Evolutionary conservation across 1,140 invertebrate genomes (phyloP).

Genomic region (Drosophila gunungcola): DNA sequence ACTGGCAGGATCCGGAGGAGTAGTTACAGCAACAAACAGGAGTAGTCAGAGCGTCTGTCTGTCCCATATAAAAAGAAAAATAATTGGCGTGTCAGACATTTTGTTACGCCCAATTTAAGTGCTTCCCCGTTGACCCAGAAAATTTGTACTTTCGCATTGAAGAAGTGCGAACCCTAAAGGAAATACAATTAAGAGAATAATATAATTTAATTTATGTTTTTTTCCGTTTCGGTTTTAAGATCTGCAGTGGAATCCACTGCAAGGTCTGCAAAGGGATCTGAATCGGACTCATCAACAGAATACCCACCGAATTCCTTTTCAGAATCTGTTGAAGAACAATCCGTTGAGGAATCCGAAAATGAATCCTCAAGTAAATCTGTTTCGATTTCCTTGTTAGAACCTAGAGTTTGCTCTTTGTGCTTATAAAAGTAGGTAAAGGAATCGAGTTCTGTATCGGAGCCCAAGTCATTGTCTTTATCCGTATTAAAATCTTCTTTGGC

Average conservation of each 20-base stretch:
- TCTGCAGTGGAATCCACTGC: not conserved
- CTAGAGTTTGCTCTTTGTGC: too few relatives aligned
- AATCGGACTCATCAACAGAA: not conserved
- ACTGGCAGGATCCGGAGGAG: constrained; percentile 19
- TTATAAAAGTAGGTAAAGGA: too few relatives aligned
- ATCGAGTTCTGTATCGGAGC: too few relatives aligned
- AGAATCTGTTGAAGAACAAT: not conserved
- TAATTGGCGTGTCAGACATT: constrained; percentile 81
- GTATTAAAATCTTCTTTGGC: too few relatives aligned
- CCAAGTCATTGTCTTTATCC: too few relatives aligned
- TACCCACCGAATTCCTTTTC: too few relatives aligned
- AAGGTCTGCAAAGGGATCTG: not conserved
- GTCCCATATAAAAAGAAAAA: constrained; percentile 75
- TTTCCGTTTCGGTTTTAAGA: not conserved
- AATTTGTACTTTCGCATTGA: constrained; percentile 15
- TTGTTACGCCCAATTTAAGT: constrained; percentile 81
- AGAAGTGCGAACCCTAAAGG: constrained; percentile 13
- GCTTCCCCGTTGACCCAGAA: constrained; percentile 48
- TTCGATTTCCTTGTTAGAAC: too few relatives aligned
- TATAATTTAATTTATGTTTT: not conserved
- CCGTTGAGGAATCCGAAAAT: not conserved
- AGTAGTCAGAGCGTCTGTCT: constrained; percentile 32
- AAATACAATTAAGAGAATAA: not conserved
- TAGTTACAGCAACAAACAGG: constrained; percentile 34
- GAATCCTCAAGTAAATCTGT: not conserved